Percentiles rank a stretch among this genome's conserved stretches.
phyloP scores from a whole-genome alignment of 1,140 invertebrate species.

The Stegodyphus mimosarum region DNA sequence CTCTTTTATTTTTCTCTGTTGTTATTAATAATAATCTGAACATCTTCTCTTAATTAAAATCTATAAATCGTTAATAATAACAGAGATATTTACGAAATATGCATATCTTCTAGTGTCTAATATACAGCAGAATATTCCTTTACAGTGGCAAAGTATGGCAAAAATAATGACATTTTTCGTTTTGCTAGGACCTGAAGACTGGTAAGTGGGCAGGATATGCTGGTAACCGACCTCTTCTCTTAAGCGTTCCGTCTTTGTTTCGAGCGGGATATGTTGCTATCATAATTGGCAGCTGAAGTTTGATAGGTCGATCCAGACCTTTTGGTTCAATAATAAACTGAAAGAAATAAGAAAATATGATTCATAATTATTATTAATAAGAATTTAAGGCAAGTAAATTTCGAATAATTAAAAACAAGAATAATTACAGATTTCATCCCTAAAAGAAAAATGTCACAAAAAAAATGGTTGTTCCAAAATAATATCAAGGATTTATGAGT shows the following conservation, averaged over 20 bases:
- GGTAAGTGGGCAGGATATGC: conserved; percentile 91
- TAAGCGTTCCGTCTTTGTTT: conserved; percentile 68
- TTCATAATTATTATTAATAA: background rate
- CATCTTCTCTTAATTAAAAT: too few relatives aligned
- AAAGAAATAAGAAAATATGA: conserved; percentile 27
- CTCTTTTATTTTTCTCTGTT: too few relatives aligned
- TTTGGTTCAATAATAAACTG: conserved; percentile 93
- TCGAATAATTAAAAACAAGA: background rate
- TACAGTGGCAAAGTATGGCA: background rate
- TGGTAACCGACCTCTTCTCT: conserved; percentile 73
- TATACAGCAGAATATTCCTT: background rate
- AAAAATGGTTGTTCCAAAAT: too few relatives aligned
- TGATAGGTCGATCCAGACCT: conserved; percentile 90
- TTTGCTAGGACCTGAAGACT: conserved; percentile 78
- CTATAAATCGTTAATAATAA: too few relatives aligned
- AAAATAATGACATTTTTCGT: background rate
- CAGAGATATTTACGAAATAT: too few relatives aligned
- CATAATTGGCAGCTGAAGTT: conserved; percentile 90
- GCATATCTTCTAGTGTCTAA: too few relatives aligned
- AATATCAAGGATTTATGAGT: too few relatives aligned
- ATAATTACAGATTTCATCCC: too few relatives aligned
- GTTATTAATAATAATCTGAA: too few relatives aligned
- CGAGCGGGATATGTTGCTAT: conserved; percentile 91
- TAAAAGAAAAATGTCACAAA: too few relatives aligned
- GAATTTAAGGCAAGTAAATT: background rate